Conservation (phyloP, 2,888 invertebrate species). For the Tetanocera ferruginea region DNA sequence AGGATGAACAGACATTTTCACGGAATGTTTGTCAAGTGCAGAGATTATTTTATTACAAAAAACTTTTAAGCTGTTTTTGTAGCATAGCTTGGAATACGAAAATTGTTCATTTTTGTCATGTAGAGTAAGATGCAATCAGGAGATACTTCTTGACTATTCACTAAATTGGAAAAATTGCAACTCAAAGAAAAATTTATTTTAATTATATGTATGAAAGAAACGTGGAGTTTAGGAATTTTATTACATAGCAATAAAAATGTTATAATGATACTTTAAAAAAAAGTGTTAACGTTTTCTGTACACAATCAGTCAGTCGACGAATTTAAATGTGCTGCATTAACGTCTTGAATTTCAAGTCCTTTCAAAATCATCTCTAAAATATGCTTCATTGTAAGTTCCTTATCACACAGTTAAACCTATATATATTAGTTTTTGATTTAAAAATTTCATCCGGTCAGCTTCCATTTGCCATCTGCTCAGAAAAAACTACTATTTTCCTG, state of each 20-base stretch:
- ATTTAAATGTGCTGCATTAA: no score
- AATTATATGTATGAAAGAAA: not conserved
- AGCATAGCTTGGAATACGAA: not conserved
- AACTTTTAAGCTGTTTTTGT: not conserved
- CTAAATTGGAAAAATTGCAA: not conserved
- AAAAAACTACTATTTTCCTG: not conserved
- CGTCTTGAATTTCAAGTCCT: no score
- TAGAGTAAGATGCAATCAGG: not conserved
- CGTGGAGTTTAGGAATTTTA: no score
- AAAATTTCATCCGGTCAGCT: not conserved
- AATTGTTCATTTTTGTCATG: not conserved
- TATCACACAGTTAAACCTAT: no score
- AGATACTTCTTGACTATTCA: no score
- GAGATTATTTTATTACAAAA: not conserved
- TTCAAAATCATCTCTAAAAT: no score
- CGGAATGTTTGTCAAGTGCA: not conserved
- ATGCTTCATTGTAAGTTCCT: no score
- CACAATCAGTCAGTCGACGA: no score
- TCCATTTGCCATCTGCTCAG: constrained; percentile 18
- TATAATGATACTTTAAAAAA: no score
- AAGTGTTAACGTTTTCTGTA: no score
- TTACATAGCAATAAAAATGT: no score
- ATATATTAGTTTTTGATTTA: not conserved
- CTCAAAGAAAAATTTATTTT: not conserved
- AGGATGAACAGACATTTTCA: not conserved